These are phyloP conservation scores for Pholis gunnellus DNA, from an alignment of 2,113 vertebrate species.

Conservation along the genomic window DNA sequence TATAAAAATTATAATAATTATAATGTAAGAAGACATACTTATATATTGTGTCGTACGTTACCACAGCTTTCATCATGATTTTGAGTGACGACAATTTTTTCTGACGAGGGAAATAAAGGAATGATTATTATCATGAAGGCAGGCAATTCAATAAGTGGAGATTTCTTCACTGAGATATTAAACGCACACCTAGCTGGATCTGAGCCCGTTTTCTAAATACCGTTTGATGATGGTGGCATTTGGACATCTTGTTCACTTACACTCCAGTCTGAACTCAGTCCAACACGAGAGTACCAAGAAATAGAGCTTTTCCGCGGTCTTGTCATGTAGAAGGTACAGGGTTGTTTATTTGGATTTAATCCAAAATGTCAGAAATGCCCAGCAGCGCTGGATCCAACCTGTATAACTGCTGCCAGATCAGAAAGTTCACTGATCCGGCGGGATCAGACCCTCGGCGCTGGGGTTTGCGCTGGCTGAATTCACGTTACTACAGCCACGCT, in stretches of 20 bases:
- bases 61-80: slow-evolving; percentile 9
- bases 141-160: slow-evolving; percentile 1
- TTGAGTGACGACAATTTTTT: slow-evolving; percentile 13
- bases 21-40: not conserved
- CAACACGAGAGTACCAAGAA: no score
- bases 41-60: not conserved
- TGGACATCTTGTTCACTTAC: not conserved
- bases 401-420: no score
- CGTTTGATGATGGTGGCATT: not conserved
- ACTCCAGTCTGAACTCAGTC: no score
- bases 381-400: no score
- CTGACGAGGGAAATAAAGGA: slow-evolving; percentile 20
- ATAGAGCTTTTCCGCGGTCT: no score
- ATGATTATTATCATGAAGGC: slow-evolving; percentile 12
- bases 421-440: no score
- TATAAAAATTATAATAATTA: not conserved
- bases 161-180: slow-evolving; percentile 16
- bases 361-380: no score
- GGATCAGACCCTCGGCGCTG: no score
- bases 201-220: not conserved
- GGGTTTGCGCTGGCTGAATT: no score
- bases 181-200: not conserved
- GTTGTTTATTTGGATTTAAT: no score
- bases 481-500: no score
- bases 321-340: no score